Evolutionary conservation across 2,888 invertebrate genomes (phyloP).

Genomic region (Chesias legatella): DNA sequence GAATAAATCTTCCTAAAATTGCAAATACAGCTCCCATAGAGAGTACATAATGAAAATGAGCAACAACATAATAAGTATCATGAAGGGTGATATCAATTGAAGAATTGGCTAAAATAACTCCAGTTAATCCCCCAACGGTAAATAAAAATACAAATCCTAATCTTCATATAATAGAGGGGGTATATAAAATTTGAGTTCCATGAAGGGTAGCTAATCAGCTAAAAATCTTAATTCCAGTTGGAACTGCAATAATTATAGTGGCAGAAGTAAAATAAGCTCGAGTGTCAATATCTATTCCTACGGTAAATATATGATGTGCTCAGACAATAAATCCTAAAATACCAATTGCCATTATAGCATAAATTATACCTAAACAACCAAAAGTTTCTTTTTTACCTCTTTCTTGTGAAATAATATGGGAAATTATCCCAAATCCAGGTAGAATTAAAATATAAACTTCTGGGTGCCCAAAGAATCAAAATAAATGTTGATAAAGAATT

Average conservation of each 20-base stretch:
- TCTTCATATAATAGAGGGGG: slow-evolving; percentile 82
- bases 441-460: slow-evolving; percentile 94
- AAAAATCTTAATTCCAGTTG: slow-evolving; percentile 92
- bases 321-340: slow-evolving; percentile 91
- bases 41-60: slow-evolving; percentile 90
- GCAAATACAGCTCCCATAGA: slow-evolving; percentile 90
- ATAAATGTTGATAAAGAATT: slow-evolving; percentile 90
- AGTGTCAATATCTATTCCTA: slow-evolving; percentile 91
- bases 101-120: slow-evolving; percentile 85
- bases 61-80: slow-evolving; percentile 92
- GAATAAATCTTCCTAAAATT: slow-evolving; percentile 86
- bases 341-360: slow-evolving; percentile 91
- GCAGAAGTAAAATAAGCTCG: slow-evolving; percentile 92
- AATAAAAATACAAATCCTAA: slow-evolving; percentile 90
- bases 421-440: slow-evolving; percentile 90
- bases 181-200: slow-evolving; percentile 82
- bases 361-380: slow-evolving; percentile 87
- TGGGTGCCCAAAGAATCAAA: slow-evolving; percentile 94
- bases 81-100: slow-evolving; percentile 88
- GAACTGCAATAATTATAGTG: slow-evolving; percentile 92
- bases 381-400: slow-evolving; percentile 88
- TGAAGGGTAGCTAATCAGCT: slow-evolving; percentile 86
- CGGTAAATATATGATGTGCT: slow-evolving; percentile 92
- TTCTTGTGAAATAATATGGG: slow-evolving; percentile 88
- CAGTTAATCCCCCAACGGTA: slow-evolving; percentile 86